Evolutionary conservation across 2,113 vertebrate species (phyloP).

Genomic region (Nannobrachium achirus): DNA sequence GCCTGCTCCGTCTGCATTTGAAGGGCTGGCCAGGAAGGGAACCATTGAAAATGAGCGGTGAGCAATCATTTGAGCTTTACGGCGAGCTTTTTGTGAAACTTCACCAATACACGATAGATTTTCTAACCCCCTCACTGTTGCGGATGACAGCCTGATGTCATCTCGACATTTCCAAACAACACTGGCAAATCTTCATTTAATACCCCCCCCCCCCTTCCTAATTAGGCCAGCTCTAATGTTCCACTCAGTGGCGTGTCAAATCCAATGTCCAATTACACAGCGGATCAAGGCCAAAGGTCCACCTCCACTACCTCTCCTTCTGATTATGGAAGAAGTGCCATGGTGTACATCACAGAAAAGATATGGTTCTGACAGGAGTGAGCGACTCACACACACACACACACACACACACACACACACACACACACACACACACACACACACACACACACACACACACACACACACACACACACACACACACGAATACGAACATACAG

Average conservation of each 20-base stretch:
- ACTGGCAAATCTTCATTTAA: slow-evolving; percentile 74
- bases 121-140: slow-evolving; percentile 30
- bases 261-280: slow-evolving; percentile 79
- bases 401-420: slow-evolving; percentile 7
- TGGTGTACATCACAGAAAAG: slow-evolving; percentile 54
- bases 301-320: slow-evolving; percentile 65
- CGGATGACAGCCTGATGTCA: slow-evolving; percentile 61
- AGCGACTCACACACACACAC: not conserved
- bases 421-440: slow-evolving; percentile 1
- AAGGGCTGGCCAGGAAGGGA: slow-evolving; percentile 31
- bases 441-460: slow-evolving; percentile 4
- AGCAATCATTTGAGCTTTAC: slow-evolving; percentile 52
- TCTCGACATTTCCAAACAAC: slow-evolving; percentile 77
- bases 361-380: slow-evolving; percentile 40
- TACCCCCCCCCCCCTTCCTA: slow-evolving; percentile 76
- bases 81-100: slow-evolving; percentile 64
- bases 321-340: slow-evolving; percentile 73
- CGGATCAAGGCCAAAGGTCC: slow-evolving; percentile 78
- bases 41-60: slow-evolving; percentile 40
- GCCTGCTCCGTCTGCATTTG: slow-evolving; percentile 8
- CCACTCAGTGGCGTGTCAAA: slow-evolving; percentile 78
- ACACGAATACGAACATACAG: slow-evolving; percentile 23
- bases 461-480: slow-evolving; percentile 22
- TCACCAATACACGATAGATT: slow-evolving; percentile 69
- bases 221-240: slow-evolving; percentile 80